Conservation (phyloP, 2,797 vertebrate genomes). For the Sparidentex hasta region DNA sequence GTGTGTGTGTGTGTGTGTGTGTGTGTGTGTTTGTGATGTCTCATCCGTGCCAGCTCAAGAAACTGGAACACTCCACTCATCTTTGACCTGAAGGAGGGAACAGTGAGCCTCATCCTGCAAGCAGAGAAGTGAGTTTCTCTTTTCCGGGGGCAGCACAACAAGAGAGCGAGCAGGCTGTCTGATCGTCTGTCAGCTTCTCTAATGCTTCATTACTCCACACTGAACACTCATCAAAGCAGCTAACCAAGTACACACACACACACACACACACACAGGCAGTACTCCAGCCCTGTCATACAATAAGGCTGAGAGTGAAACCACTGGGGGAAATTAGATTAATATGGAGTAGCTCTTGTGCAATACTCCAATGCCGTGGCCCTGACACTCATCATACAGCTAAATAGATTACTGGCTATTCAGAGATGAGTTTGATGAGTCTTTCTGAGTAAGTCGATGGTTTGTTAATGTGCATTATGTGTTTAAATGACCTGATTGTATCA, state of each 20-base stretch:
- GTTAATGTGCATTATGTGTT: constrained; percentile 54
- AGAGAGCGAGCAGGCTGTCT: constrained; percentile 57
- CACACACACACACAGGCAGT: constrained; percentile 23
- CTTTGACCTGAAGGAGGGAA: constrained; percentile 97
- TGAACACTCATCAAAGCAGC: constrained; percentile 64
- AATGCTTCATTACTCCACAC: constrained; percentile 71
- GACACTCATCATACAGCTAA: constrained; percentile 68
- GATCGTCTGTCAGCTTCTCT: constrained; percentile 66
- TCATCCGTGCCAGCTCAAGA: constrained; percentile 86
- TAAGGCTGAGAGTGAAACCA: constrained; percentile 74
- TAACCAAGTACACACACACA: constrained; percentile 7
- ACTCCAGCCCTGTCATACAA: constrained; percentile 68
- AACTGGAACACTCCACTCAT: constrained; percentile 99
- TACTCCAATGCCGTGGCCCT: constrained; percentile 61
- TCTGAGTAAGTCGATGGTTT: constrained; percentile 53
- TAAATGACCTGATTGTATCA: constrained; percentile 48
- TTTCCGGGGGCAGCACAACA: constrained; percentile 57
- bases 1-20: constrained; percentile 30
- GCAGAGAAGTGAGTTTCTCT: constrained; percentile 90
- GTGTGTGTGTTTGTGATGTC: constrained; percentile 33
- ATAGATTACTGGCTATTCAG: constrained; percentile 69
- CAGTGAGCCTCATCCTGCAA: constrained; percentile 95
- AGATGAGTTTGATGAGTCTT: constrained; percentile 55
- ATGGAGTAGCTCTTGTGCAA: constrained; percentile 78
- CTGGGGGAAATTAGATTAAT: constrained; percentile 77